phyloP scores from a whole-genome alignment of 2,113 vertebrate genomes.

The Plectropomus leopardus region DNA sequence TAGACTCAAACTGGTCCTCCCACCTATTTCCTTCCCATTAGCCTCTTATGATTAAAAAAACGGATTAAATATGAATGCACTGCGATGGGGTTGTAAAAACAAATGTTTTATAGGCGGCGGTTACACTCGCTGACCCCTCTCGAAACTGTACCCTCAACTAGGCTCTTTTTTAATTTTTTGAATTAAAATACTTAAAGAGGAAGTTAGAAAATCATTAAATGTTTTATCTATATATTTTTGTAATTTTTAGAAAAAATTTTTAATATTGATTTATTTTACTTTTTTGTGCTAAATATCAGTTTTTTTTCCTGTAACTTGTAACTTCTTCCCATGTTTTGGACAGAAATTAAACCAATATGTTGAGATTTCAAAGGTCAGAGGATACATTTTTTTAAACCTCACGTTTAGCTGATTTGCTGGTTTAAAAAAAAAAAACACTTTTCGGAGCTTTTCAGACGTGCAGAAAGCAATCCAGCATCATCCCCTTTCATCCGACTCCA shows the following conservation, averaged over 20 bases:
- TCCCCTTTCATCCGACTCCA: constrained; percentile 29
- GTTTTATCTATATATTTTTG: too few relatives aligned
- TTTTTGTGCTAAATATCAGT: too few relatives aligned
- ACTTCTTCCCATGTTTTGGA: too few relatives aligned
- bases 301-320: too few relatives aligned
- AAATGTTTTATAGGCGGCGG: constrained; percentile 53
- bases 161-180: constrained; percentile 28
- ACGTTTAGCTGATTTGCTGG: not conserved
- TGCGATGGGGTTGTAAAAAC: constrained; percentile 69
- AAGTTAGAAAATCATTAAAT: too few relatives aligned
- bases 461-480: not conserved
- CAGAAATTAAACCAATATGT: too few relatives aligned
- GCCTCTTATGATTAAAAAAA: constrained; percentile 42
- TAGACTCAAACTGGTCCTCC: constrained; percentile 1
- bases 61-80: constrained; percentile 73
- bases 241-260: too few relatives aligned
- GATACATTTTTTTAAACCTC: not conserved
- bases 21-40: constrained; percentile 40
- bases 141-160: constrained; percentile 30
- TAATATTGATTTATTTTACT: too few relatives aligned
- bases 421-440: too few relatives aligned
- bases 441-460: not conserved
- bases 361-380: too few relatives aligned
- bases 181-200: constrained; percentile 42
- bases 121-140: constrained; percentile 57